phyloP scores from a whole-genome alignment of 1,140 invertebrate genomes.

The Drosophila serrata region DNA sequence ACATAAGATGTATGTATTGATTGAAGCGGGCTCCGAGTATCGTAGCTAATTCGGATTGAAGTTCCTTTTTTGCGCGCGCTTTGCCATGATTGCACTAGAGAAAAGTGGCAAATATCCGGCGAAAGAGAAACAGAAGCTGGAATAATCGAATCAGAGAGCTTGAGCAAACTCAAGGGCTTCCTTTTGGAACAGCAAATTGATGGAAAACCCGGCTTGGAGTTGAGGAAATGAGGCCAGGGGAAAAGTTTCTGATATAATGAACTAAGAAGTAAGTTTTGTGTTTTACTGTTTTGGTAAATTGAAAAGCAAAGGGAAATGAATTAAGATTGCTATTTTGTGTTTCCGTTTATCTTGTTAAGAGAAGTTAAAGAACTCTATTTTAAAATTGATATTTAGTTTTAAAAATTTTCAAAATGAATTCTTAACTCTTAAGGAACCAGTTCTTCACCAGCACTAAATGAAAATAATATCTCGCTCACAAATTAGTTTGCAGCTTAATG shows the following conservation, averaged over 20 bases:
- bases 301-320: neutral
- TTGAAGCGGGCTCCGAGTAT: slow-evolving; percentile 8
- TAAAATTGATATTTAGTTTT: neutral
- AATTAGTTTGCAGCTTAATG: slow-evolving; percentile 34
- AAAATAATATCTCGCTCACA: neutral
- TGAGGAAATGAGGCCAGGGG: slow-evolving; percentile 16
- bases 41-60: slow-evolving; percentile 46
- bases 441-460: neutral
- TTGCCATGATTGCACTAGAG: slow-evolving; percentile 31
- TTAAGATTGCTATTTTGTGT: slow-evolving; percentile 1
- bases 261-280: slow-evolving; percentile 8
- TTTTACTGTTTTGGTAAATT: neutral
- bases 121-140: slow-evolving; percentile 29
- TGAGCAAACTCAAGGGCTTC: slow-evolving; percentile 15
- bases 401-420: neutral
- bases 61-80: slow-evolving; percentile 7
- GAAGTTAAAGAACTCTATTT: neutral
- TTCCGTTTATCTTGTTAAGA: neutral
- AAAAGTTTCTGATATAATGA: slow-evolving; percentile 32
- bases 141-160: slow-evolving; percentile 37
- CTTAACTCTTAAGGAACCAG: neutral
- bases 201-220: slow-evolving; percentile 6
- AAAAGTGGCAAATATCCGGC: slow-evolving; percentile 12
- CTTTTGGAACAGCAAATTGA: slow-evolving; percentile 8
- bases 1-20: slow-evolving; percentile 31